Percentiles rank a stretch among this genome's conserved stretches.
These are phyloP conservation scores for Rafetus swinhoei DNA, from an alignment of 2,113 vertebrate species.

Conservation along the genomic window DNA sequence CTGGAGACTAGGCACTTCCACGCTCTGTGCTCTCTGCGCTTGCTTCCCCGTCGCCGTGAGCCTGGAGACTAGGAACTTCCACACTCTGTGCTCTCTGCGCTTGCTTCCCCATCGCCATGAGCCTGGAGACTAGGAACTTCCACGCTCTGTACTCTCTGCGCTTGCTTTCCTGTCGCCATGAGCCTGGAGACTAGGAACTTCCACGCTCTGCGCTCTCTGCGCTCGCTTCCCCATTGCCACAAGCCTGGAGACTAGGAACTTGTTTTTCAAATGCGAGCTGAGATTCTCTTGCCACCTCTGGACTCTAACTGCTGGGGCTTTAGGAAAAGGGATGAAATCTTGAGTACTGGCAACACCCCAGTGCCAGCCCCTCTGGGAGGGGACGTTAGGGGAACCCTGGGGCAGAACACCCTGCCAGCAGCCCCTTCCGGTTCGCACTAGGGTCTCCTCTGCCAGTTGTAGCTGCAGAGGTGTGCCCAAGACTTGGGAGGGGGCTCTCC, in stretches of 20 bases:
- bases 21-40: no score
- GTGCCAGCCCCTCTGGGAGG: not conserved
- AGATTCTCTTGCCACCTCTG: not conserved
- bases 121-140: no score
- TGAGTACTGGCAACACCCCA: not conserved
- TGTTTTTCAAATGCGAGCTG: not conserved
- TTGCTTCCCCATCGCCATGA: no score
- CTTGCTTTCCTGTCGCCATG: no score
- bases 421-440: not conserved
- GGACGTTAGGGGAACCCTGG: not conserved
- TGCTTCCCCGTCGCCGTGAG: no score
- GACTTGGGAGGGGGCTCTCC: not conserved
- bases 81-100: no score
- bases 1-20: no score
- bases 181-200: no score
- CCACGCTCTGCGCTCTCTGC: not conserved
- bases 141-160: no score
- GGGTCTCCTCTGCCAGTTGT: not conserved
- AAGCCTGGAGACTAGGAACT: not conserved
- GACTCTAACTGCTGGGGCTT: not conserved
- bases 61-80: no score
- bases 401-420: not conserved
- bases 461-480: not conserved
- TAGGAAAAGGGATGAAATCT: not conserved
- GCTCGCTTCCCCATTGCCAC: not conserved